Conservation (phyloP, 2,888 invertebrate species). For the Platycnemis pennipes region DNA sequence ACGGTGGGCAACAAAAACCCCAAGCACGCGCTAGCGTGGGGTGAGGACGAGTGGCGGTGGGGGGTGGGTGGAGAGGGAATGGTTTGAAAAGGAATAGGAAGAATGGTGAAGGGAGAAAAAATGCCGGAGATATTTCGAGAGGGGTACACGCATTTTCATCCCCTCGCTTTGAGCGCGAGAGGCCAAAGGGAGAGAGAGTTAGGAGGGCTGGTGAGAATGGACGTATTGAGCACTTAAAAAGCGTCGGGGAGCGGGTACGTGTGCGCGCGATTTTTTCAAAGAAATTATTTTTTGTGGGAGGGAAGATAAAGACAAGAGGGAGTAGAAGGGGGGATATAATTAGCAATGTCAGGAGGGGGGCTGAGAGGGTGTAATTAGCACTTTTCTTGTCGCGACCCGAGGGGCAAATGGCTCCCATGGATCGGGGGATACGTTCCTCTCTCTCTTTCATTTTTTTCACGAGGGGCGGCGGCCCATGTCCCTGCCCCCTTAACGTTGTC, state of each 20-base stretch:
- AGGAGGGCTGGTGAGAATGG: neutral
- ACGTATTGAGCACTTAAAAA: neutral
- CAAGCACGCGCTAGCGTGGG: neutral
- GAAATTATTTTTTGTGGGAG: neutral
- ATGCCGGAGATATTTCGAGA: neutral
- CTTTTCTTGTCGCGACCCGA: neutral
- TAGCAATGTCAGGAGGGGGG: slow-evolving; percentile 39
- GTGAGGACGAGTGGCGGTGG: neutral
- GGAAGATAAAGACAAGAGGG: neutral
- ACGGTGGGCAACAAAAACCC: neutral
- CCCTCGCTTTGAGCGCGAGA: neutral
- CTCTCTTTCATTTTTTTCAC: neutral
- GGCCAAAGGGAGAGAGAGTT: too few species aligned
- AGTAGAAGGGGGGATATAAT: slow-evolving; percentile 31
- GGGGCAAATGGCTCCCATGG: slow-evolving; percentile 13
- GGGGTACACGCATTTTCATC: neutral
- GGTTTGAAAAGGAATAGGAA: neutral
- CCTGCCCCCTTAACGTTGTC: neutral
- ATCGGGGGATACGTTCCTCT: slow-evolving; percentile 1
- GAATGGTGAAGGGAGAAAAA: neutral
- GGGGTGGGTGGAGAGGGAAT: too few species aligned
- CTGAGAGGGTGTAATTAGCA: slow-evolving; percentile 52
- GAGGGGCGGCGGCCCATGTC: neutral
- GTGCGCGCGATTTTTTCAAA: neutral
- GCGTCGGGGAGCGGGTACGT: neutral